Evolutionary conservation across 2,797 vertebrate genomes (phyloP).

Genomic region (Balearica regulorum): DNA sequence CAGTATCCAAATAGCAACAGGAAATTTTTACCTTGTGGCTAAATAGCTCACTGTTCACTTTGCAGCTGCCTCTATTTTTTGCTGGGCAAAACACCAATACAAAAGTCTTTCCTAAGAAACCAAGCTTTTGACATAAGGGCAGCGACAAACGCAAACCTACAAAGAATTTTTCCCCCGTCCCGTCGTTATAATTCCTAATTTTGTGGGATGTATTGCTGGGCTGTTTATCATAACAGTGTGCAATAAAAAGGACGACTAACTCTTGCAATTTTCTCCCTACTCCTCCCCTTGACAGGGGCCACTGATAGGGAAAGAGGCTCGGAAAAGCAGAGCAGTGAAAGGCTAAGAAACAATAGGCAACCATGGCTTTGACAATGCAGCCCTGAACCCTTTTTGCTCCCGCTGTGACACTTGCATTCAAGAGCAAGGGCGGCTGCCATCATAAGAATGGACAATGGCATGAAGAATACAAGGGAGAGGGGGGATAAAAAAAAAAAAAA

Average conservation of each 20-base stretch:
- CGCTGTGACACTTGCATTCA: constrained; percentile 79
- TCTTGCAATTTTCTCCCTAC: constrained; percentile 72
- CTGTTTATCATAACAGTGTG: constrained; percentile 74
- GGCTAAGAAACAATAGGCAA: constrained; percentile 79
- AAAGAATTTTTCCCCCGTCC: constrained; percentile 44
- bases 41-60: constrained; percentile 63
- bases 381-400: constrained; percentile 73
- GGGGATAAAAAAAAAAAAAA: background rate
- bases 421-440: constrained; percentile 77
- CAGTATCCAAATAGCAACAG: constrained; percentile 58
- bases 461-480: constrained; percentile 71
- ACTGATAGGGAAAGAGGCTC: constrained; percentile 71
- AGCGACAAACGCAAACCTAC: constrained; percentile 38
- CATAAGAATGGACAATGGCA: constrained; percentile 80
- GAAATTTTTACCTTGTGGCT: constrained; percentile 60
- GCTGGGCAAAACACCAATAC: constrained; percentile 51
- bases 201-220: constrained; percentile 59
- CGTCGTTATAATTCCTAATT: constrained; percentile 64
- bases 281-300: constrained; percentile 71
- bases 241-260: constrained; percentile 64
- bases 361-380: constrained; percentile 83
- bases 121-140: constrained; percentile 61
- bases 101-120: constrained; percentile 62
- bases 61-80: constrained; percentile 63
- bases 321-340: constrained; percentile 68